These are phyloP conservation scores for Ramphastos sulfuratus DNA, from an alignment of 2,113 vertebrate genomes.

Conservation along the genomic window DNA sequence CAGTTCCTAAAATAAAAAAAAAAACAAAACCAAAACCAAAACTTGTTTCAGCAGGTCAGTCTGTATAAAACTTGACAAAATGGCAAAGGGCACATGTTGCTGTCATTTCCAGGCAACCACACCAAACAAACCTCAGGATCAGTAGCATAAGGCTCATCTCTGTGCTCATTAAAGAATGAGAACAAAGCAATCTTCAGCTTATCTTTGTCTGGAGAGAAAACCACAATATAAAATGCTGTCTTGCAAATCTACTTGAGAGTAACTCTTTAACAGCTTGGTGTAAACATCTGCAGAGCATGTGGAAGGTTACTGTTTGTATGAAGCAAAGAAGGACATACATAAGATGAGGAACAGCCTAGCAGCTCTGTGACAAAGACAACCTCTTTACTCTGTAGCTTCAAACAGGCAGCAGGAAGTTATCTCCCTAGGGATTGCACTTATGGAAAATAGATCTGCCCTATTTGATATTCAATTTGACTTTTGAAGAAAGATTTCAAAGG, in stretches of 20 bases:
- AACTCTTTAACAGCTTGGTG: background rate
- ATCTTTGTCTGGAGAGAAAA: background rate
- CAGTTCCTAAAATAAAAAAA: background rate
- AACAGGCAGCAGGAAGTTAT: background rate
- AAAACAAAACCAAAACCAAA: background rate
- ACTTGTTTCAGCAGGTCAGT: background rate
- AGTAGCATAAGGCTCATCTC: background rate
- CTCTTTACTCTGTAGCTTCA: background rate
- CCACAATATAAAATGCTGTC: background rate
- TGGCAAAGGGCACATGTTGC: background rate
- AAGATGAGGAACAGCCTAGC: background rate
- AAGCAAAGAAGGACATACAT: background rate
- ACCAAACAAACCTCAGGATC: background rate
- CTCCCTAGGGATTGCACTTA: background rate
- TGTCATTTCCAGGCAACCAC: background rate
- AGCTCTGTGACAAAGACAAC: background rate
- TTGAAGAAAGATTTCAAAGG: background rate
- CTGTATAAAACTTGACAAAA: background rate
- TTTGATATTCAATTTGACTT: background rate
- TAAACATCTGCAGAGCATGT: slow-evolving; percentile 27
- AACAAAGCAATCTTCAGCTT: slow-evolving; percentile 29
- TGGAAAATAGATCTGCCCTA: background rate
- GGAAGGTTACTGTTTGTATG: background rate
- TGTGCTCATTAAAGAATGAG: background rate
- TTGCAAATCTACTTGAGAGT: background rate